phyloP scores from a whole-genome alignment of 2,113 vertebrate genomes.

The Colaptes auratus region DNA sequence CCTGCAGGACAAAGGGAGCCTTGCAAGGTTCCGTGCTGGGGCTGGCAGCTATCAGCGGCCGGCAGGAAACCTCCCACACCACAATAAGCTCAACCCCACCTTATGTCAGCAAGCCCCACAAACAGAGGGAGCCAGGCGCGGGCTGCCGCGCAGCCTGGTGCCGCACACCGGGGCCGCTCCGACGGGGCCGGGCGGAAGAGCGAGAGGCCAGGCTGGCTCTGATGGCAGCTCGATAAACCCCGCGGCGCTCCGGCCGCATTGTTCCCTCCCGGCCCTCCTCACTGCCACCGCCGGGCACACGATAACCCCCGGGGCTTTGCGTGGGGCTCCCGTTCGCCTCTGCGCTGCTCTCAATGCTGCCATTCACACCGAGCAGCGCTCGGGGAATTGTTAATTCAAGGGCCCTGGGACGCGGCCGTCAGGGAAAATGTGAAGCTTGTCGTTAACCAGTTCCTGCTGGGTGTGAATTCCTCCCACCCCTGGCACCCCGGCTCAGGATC shows the following conservation, averaged over 20 bases:
- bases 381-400: constrained; percentile 71
- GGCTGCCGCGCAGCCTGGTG: constrained; percentile 85
- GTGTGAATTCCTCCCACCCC: not conserved
- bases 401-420: constrained; percentile 45
- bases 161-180: constrained; percentile 76
- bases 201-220: constrained; percentile 60
- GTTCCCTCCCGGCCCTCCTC: constrained; percentile 65
- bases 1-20: constrained; percentile 48
- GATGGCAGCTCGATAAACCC: constrained; percentile 75
- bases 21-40: constrained; percentile 45
- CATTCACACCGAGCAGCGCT: constrained; percentile 72
- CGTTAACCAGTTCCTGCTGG: constrained; percentile 63
- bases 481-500: not conserved
- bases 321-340: constrained; percentile 73
- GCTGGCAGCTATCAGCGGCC: constrained; percentile 71
- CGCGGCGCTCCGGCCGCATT: constrained; percentile 62
- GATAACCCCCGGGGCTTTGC: constrained; percentile 73
- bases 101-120: constrained; percentile 89
- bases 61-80: constrained; percentile 66
- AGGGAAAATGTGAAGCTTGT: constrained; percentile 56
- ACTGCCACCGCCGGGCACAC: constrained; percentile 40
- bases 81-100: constrained; percentile 80
- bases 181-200: constrained; percentile 70
- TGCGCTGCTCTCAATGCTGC: constrained; percentile 71
- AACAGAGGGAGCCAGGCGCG: constrained; percentile 75